Percentiles rank a stretch among this genome's conserved stretches.
Conservation (phyloP, 2,888 invertebrate species). For the Cantharis rustica region DNA sequence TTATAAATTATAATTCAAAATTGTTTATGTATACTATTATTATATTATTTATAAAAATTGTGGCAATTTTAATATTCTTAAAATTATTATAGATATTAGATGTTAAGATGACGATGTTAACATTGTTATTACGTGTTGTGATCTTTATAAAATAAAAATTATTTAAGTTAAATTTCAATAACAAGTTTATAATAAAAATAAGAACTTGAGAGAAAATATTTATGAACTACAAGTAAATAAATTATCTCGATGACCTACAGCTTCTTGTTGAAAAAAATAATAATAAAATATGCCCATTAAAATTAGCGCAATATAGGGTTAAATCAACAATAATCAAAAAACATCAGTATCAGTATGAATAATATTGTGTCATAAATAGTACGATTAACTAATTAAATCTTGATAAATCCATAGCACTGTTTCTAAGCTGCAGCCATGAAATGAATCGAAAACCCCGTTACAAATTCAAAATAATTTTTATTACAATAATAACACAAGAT, state of each 20-base stretch:
- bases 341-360: neutral
- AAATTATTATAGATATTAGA: too few species aligned
- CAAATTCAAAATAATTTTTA: neutral
- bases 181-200: neutral
- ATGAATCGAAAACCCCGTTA: neutral
- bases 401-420: neutral
- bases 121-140: neutral
- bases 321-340: constrained; percentile 12
- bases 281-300: constrained; percentile 5
- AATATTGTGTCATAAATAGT: neutral
- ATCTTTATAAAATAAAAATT: too few species aligned
- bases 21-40: too few species aligned
- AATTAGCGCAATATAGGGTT: constrained; percentile 11
- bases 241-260: constrained; percentile 12
- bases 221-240: neutral
- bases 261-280: neutral
- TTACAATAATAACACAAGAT: neutral
- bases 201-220: neutral
- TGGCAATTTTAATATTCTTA: too few species aligned
- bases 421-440: neutral
- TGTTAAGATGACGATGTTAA: too few species aligned
- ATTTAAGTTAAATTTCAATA: neutral
- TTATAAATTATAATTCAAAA: too few species aligned
- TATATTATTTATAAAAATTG: too few species aligned
- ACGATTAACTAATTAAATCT: neutral